Evolutionary conservation across 2,797 vertebrate genomes (phyloP).

Genomic region (Melanotaenia parkinsoni): DNA sequence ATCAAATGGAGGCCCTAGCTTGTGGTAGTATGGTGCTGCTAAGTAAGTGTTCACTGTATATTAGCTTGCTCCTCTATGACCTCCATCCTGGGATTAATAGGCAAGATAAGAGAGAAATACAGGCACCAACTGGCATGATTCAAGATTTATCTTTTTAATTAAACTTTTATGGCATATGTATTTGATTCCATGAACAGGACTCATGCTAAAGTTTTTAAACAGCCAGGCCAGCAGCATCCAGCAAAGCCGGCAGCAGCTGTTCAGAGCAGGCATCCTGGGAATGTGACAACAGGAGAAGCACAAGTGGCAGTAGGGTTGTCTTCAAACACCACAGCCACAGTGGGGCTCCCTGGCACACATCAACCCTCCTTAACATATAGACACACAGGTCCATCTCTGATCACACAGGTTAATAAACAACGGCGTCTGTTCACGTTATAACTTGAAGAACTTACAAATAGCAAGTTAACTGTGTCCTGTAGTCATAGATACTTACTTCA

Average conservation of each 20-base stretch:
- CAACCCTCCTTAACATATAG: conserved; percentile 1
- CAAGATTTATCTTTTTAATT: conserved; percentile 58
- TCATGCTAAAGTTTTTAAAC: conserved; percentile 18
- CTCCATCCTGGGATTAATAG: conserved; percentile 41
- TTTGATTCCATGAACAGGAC: conserved; percentile 18
- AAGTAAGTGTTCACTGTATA: neutral
- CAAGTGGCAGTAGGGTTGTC: conserved; percentile 56
- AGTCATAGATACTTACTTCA: conserved; percentile 17
- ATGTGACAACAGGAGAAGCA: conserved; percentile 69
- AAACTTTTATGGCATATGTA: conserved; percentile 43
- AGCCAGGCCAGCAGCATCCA: conserved; percentile 28
- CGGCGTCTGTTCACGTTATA: conserved; percentile 46
- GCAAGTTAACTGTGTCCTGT: neutral
- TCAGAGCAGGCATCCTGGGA: conserved; percentile 67
- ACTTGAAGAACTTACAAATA: neutral
- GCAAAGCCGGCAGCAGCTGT: conserved; percentile 68
- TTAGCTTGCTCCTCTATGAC: conserved; percentile 8
- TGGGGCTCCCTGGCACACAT: conserved; percentile 1
- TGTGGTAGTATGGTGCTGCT: neutral
- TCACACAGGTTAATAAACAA: conserved; percentile 60
- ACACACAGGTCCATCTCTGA: conserved; percentile 23
- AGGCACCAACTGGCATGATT: conserved; percentile 45
- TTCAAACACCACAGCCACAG: conserved; percentile 37
- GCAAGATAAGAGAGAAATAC: conserved; percentile 10
- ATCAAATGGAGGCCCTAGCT: neutral